Evolutionary conservation across 1,140 invertebrate species (phyloP), one percentile per base, ranked within the genome.

Genomic region (Amyelois transitella): DNA sequence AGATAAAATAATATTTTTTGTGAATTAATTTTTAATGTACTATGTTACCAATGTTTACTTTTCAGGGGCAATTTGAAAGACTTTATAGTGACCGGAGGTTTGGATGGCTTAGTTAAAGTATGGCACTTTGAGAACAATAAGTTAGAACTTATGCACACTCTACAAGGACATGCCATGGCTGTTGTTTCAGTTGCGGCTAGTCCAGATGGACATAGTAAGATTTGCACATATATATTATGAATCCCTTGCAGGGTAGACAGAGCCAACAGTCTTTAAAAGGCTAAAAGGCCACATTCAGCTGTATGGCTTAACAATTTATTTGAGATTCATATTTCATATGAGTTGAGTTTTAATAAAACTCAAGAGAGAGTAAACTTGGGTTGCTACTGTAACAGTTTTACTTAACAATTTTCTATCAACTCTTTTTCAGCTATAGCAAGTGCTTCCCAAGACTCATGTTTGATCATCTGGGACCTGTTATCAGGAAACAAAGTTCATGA

Each of bases 121-220:
- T 97, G 96, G 96, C 89, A 91, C 56, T 87, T 95, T 63, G 86
- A 91, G 19, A 92, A 96, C 64, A 93, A 95, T 58, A 91, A 90
- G 66, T 76, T 99, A n/a, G 92, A 94, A 51, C 72, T 96, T 14
- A 91, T 94, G 60, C 93, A 97, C 75, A 92, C 92, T 43, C 88
- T 98, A 22, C 93, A 94, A 68, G 97, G 96, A 0, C 97, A 99
- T 89, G 93, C 95, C 8, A 89, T 99, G 18, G 97, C 97, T 14
- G 95, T 99, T 24, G 94, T 98, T 0, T 98, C 97, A 20, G 93
- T 99, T 4, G 96, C 96, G 56, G 92, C 98, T 1, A 98, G 95
- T 81, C 91, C 93, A 28, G 93, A 94, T 90, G 96, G 96, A 61
- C 93, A 94, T 83, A 94, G 96, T 97, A 91, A 92, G 90, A 83